A percentile compares a stretch with the other conserved stretches of the same genome.
phyloP scores from a whole-genome alignment of 1,140 invertebrate genomes.

The Carposina sasakii region DNA sequence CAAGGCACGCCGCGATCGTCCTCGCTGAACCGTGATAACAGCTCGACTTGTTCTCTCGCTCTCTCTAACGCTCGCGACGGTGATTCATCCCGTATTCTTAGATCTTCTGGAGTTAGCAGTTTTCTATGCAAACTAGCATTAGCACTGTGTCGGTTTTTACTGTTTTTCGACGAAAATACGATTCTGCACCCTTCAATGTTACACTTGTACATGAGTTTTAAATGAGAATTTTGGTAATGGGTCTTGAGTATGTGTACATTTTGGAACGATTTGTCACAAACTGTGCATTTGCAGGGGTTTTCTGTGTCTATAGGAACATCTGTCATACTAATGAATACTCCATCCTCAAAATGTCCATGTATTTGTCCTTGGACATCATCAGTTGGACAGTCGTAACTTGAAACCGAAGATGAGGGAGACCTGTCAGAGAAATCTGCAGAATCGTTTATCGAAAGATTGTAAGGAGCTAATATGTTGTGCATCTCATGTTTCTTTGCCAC shows the following conservation, averaged over 20 bases:
- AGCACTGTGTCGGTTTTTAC: conserved; percentile 92
- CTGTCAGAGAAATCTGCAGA: conserved; percentile 71
- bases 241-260: conserved; percentile 97
- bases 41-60: conserved; percentile 80
- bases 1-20: conserved; percentile 75
- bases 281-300: conserved; percentile 89
- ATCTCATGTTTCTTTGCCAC: conserved; percentile 50
- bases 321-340: conserved; percentile 80
- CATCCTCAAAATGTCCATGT: conserved; percentile 82
- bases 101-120: conserved; percentile 80
- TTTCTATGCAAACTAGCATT: conserved; percentile 94
- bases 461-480: conserved; percentile 36
- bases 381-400: conserved; percentile 73
- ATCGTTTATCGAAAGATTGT: conserved; percentile 53
- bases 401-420: conserved; percentile 74
- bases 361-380: conserved; percentile 75
- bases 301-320: conserved; percentile 86
- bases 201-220: conserved; percentile 97
- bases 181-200: conserved; percentile 97
- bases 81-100: conserved; percentile 47
- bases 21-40: conserved; percentile 81
- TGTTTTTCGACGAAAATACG: conserved; percentile 95
- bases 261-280: conserved; percentile 94
- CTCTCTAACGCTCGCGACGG: conserved; percentile 55
- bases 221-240: conserved; percentile 96